A percentile compares a stretch with the other conserved stretches of the same genome.
These are phyloP conservation scores for Parapristionchus giblindavisi DNA, from an alignment of 2,888 invertebrate species.

Conservation along the genomic window DNA sequence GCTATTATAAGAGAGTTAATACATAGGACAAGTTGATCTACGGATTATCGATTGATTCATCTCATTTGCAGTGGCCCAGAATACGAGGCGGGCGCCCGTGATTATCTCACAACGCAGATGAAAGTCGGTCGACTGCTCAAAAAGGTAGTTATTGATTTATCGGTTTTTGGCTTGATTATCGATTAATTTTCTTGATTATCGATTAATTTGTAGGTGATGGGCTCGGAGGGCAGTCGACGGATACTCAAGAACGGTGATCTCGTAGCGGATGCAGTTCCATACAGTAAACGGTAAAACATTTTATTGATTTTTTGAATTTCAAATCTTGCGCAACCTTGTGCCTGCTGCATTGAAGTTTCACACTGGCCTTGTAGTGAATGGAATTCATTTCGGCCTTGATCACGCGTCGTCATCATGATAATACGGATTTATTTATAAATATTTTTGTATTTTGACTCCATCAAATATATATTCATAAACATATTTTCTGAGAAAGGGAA, in stretches of 20 bases:
- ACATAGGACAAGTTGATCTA: too few relatives aligned
- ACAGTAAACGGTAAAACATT: conserved; percentile 39
- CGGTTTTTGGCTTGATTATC: not conserved
- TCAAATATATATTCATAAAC: too few relatives aligned
- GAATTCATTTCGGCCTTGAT: too few relatives aligned
- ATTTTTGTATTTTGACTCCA: too few relatives aligned
- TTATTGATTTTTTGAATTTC: conserved; percentile 8
- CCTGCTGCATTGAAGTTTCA: too few relatives aligned
- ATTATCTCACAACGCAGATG: conserved; percentile 53
- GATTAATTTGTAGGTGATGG: conserved; percentile 31
- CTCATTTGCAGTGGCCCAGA: conserved; percentile 48
- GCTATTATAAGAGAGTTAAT: too few relatives aligned
- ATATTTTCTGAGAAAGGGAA: too few relatives aligned
- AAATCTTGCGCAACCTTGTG: too few relatives aligned
- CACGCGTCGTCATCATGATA: too few relatives aligned
- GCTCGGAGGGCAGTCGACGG: conserved; percentile 45
- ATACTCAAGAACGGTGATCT: conserved; percentile 51
- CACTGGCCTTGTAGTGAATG: too few relatives aligned
- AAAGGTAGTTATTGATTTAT: conserved; percentile 34
- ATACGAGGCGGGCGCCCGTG: conserved; percentile 52
- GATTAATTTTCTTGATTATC: not conserved
- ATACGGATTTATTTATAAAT: too few relatives aligned
- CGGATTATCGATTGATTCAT: not conserved
- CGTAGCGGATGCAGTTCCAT: conserved; percentile 35
- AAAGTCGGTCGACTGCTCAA: conserved; percentile 49